Percentiles rank a stretch among this genome's conserved stretches.
Evolutionary conservation across 2,797 vertebrate genomes (phyloP).

Genomic region (Platalea minor): DNA sequence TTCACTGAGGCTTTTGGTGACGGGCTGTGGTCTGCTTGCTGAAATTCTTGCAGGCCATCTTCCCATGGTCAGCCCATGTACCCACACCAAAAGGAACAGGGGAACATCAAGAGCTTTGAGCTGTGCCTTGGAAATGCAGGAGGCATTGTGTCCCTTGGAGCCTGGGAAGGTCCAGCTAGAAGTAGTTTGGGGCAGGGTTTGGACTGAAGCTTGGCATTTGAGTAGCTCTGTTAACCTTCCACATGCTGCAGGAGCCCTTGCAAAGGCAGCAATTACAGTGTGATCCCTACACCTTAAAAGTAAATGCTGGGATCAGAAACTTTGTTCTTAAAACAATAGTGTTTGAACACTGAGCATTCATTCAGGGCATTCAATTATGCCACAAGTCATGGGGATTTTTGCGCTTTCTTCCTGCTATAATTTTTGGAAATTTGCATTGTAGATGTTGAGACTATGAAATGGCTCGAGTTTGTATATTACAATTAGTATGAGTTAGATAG

Average conservation of each 20-base stretch:
- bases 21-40: background rate
- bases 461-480: background rate
- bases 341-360: fast-evolving
- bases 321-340: background rate
- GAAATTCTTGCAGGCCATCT: background rate
- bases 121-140: background rate
- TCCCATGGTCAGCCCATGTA: background rate
- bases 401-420: background rate
- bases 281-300: background rate
- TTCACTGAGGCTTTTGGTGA: background rate
- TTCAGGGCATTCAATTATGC: background rate
- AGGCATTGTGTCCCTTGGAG: background rate
- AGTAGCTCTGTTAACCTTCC: background rate
- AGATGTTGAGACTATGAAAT: background rate
- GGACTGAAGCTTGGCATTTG: background rate
- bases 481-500: background rate
- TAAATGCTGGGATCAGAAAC: background rate
- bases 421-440: background rate
- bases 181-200: background rate
- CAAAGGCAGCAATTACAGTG: background rate
- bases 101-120: background rate
- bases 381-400: background rate
- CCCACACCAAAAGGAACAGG: background rate
- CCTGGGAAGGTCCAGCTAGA: background rate
- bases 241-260: background rate